These are phyloP conservation scores for Paguma larvata DNA, from an alignment of 2,797 vertebrate genomes.

Conservation along the genomic window DNA sequence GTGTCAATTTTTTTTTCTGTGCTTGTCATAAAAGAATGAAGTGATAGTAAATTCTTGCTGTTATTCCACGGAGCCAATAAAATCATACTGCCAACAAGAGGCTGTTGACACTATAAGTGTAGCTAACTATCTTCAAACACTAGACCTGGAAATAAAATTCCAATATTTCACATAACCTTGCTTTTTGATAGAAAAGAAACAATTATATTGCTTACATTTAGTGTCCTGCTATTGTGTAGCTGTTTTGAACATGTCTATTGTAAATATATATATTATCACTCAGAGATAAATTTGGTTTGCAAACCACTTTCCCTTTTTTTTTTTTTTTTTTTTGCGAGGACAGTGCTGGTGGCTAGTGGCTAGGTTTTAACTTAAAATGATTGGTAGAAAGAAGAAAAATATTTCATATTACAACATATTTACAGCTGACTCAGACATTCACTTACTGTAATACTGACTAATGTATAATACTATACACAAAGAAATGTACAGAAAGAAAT, in stretches of 20 bases:
- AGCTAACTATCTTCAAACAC: neutral
- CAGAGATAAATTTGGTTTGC: neutral
- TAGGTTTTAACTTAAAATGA: neutral
- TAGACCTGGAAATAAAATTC: constrained; percentile 30
- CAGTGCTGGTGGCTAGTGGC: no score
- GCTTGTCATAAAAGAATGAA: neutral
- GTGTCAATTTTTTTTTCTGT: neutral
- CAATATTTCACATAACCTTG: neutral
- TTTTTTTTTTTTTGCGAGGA: neutral
- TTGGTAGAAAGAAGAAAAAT: neutral
- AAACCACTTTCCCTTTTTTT: neutral
- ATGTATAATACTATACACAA: neutral
- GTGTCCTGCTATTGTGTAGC: neutral
- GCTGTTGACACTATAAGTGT: neutral
- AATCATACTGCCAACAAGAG: neutral
- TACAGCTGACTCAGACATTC: neutral
- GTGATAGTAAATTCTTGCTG: neutral
- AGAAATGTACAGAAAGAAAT: neutral
- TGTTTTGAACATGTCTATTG: neutral
- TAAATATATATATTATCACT: neutral
- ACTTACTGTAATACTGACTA: neutral
- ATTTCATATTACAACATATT: neutral
- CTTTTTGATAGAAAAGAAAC: neutral
- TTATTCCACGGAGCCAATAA: neutral
- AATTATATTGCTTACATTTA: neutral